Conservation (phyloP, 1,140 invertebrate species). For the Ceratosolen solmsi region DNA sequence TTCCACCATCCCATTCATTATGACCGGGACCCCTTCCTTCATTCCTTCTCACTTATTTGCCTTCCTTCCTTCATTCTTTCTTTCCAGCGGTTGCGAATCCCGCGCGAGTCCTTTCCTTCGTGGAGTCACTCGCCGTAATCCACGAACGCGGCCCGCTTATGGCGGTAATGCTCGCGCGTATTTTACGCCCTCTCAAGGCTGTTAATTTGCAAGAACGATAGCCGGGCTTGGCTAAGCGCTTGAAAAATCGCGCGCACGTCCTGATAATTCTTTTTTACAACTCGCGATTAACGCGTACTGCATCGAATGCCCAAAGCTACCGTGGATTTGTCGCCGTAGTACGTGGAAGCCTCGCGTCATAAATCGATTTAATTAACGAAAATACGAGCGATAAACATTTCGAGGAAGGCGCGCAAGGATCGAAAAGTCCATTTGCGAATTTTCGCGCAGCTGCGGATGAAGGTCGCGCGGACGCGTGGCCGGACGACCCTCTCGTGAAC, state of each 20-base stretch:
- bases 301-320: background rate
- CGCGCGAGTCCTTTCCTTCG: background rate
- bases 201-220: conserved; percentile 22
- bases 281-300: background rate
- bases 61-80: background rate
- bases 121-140: background rate
- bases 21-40: background rate
- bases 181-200: conserved; percentile 13
- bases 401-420: background rate
- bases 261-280: conserved; percentile 10
- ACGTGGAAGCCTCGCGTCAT: background rate
- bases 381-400: conserved; percentile 3
- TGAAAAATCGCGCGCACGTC: conserved; percentile 13
- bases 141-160: background rate
- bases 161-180: conserved; percentile 40
- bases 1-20: background rate
- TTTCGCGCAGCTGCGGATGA: background rate
- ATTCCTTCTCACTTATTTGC: background rate
- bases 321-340: background rate
- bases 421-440: background rate
- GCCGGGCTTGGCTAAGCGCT: background rate
- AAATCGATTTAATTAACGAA: conserved; percentile 30
- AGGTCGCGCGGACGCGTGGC: background rate
- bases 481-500: background rate
- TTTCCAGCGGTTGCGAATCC: conserved; percentile 40